These are phyloP conservation scores for Platycheirus albimanus DNA, from an alignment of 2,888 invertebrate species.

Conservation along the genomic window DNA sequence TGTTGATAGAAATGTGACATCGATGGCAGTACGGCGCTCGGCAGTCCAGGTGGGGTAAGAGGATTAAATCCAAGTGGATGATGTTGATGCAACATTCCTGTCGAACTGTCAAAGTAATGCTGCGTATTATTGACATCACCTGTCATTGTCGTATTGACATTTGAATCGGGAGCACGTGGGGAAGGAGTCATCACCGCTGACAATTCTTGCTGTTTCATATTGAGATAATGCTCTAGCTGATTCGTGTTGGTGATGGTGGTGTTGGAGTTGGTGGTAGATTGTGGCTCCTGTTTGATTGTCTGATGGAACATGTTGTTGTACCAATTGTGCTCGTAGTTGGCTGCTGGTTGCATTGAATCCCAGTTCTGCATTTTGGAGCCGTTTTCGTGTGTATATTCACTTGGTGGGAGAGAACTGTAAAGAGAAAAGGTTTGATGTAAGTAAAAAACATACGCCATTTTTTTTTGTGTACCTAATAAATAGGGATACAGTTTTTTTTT, in stretches of 20 bases:
- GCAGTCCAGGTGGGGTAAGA: slow-evolving; percentile 86
- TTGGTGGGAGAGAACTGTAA: slow-evolving; percentile 49
- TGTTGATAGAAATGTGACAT: slow-evolving; percentile 77
- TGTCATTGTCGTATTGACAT: slow-evolving; percentile 20
- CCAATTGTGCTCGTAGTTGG: slow-evolving; percentile 81
- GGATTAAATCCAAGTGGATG: slow-evolving; percentile 85
- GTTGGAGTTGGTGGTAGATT: slow-evolving; percentile 48
- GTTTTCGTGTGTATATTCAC: slow-evolving; percentile 28
- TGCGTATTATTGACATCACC: slow-evolving; percentile 75
- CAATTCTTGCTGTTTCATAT: slow-evolving; percentile 79
- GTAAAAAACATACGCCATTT: slow-evolving; percentile 38
- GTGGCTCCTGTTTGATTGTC: slow-evolving; percentile 80
- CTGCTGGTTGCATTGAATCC: slow-evolving; percentile 79
- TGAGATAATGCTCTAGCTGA: slow-evolving; percentile 80
- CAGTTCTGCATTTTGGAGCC: slow-evolving; percentile 81
- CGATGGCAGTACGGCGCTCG: slow-evolving; percentile 79
- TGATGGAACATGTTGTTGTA: slow-evolving; percentile 81
- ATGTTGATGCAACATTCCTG: slow-evolving; percentile 75
- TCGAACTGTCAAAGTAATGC: slow-evolving; percentile 77
- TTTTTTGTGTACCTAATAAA: slow-evolving; percentile 9
- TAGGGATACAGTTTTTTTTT: no score
- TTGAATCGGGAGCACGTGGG: slow-evolving; percentile 78
- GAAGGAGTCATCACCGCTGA: slow-evolving; percentile 79
- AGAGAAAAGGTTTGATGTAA: slow-evolving; percentile 6
- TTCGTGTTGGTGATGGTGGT: slow-evolving; percentile 63